These are phyloP conservation scores for Acleris holmiana DNA, from an alignment of 2,888 invertebrate species.

Conservation along the genomic window DNA sequence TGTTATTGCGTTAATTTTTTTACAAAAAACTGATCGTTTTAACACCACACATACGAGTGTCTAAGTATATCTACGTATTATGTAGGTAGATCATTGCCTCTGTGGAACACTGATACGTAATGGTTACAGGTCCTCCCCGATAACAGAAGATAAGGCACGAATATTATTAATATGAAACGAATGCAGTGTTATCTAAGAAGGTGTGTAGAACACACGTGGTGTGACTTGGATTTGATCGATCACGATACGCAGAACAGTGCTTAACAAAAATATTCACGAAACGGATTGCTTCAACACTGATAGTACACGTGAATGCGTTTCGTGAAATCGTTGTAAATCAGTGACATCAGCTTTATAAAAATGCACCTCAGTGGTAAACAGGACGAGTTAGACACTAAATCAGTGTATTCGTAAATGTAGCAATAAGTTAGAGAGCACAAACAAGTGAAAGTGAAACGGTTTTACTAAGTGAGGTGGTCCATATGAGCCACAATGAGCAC, in stretches of 20 bases:
- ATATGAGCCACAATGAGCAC: constrained; percentile 80
- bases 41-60: constrained; percentile 9
- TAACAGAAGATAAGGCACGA: constrained; percentile 59
- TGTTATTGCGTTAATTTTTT: constrained; percentile 38
- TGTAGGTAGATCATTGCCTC: constrained; percentile 54
- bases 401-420: constrained; percentile 14
- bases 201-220: constrained; percentile 51
- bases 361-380: constrained; percentile 5
- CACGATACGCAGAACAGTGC: constrained; percentile 32
- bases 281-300: constrained; percentile 2
- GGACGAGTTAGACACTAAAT: constrained; percentile 7
- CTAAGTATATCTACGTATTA: constrained; percentile 43
- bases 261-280: constrained; percentile 20
- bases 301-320: constrained; percentile 8
- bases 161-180: constrained; percentile 50
- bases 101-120: constrained; percentile 52
- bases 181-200: constrained; percentile 57
- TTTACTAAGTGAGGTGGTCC: constrained; percentile 49
- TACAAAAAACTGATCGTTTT: constrained; percentile 38
- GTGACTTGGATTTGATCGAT: constrained; percentile 19
- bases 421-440: constrained; percentile 9
- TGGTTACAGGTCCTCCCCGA: constrained; percentile 64
- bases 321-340: constrained; percentile 5
- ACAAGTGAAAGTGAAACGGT: constrained; percentile 47
- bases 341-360: constrained; percentile 18